A percentile compares a stretch with the other conserved stretches of the same genome.
phyloP scores from a whole-genome alignment of 2,113 vertebrate genomes.

The Notarius quadriscutis region DNA sequence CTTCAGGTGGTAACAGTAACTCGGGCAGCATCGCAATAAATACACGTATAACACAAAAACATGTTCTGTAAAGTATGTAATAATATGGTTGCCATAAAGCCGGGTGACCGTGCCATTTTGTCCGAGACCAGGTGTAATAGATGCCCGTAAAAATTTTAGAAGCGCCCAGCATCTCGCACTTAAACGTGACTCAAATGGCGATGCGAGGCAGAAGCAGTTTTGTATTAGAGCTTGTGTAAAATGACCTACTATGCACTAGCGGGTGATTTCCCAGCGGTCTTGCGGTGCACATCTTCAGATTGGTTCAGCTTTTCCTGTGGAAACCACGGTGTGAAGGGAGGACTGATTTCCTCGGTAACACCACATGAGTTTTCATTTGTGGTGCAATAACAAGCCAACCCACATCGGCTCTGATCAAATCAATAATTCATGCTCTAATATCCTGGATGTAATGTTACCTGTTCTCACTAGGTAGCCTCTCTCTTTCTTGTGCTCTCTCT shows the following conservation, averaged over 20 bases:
- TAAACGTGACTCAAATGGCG: slow-evolving; percentile 22
- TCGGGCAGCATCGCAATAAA: background rate
- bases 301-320: slow-evolving; percentile 45
- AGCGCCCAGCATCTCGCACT: background rate
- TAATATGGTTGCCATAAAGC: background rate
- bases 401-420: slow-evolving; percentile 67
- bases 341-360: slow-evolving; percentile 56
- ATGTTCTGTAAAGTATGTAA: background rate
- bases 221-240: slow-evolving; percentile 39
- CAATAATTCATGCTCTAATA: slow-evolving; percentile 73
- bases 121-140: background rate
- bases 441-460: slow-evolving; percentile 68
- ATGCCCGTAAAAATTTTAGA: background rate
- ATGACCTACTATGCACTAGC: slow-evolving; percentile 46
- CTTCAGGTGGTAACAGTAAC: background rate
- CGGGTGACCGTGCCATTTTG: background rate
- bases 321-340: slow-evolving; percentile 36
- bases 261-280: slow-evolving; percentile 48
- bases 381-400: slow-evolving; percentile 53
- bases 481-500: slow-evolving; percentile 46
- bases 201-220: slow-evolving; percentile 14
- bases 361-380: slow-evolving; percentile 59
- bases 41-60: background rate
- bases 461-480: slow-evolving; percentile 28
- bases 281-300: slow-evolving; percentile 49